Evolutionary conservation across 2,797 vertebrate species (phyloP).

Genomic region (Gobionotothen gibberifrons): DNA sequence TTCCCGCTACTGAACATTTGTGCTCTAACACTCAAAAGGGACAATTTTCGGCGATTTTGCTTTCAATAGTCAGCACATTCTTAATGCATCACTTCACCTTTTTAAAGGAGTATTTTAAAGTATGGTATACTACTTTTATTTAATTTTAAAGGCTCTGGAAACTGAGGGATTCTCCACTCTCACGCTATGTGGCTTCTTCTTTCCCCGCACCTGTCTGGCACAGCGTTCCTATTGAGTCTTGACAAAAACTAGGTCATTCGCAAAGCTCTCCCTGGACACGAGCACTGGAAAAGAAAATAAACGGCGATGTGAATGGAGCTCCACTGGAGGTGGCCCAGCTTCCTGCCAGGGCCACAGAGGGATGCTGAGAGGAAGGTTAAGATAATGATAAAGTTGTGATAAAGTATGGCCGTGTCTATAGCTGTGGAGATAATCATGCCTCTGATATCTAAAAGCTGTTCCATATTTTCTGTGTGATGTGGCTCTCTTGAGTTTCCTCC

Average conservation of each 20-base stretch:
- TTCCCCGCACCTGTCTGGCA: slow-evolving; percentile 71
- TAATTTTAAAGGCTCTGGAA: background rate
- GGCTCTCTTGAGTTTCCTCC: slow-evolving; percentile 38
- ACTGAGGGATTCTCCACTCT: slow-evolving; percentile 51
- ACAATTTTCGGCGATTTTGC: background rate
- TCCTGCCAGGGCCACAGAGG: slow-evolving; percentile 65
- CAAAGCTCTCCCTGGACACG: slow-evolving; percentile 70
- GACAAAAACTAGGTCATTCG: slow-evolving; percentile 80
- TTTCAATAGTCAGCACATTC: background rate
- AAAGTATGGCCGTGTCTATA: slow-evolving; percentile 28
- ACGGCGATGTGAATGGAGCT: slow-evolving; percentile 61
- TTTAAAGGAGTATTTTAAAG: background rate
- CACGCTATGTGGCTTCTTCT: slow-evolving; percentile 57
- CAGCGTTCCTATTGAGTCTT: slow-evolving; percentile 75
- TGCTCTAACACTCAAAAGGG: background rate
- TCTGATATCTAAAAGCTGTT: slow-evolving; percentile 42
- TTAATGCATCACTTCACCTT: background rate
- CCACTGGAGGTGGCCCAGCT: slow-evolving; percentile 66
- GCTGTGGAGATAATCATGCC: slow-evolving; percentile 8
- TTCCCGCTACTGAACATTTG: background rate
- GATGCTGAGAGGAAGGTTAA: slow-evolving; percentile 57
- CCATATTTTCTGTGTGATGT: slow-evolving; percentile 32
- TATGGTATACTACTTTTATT: background rate
- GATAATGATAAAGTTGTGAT: slow-evolving; percentile 48
- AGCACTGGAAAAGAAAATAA: slow-evolving; percentile 77